Evolutionary conservation across 1,140 invertebrate species (phyloP).

Genomic region (Latrodectus geometricus): DNA sequence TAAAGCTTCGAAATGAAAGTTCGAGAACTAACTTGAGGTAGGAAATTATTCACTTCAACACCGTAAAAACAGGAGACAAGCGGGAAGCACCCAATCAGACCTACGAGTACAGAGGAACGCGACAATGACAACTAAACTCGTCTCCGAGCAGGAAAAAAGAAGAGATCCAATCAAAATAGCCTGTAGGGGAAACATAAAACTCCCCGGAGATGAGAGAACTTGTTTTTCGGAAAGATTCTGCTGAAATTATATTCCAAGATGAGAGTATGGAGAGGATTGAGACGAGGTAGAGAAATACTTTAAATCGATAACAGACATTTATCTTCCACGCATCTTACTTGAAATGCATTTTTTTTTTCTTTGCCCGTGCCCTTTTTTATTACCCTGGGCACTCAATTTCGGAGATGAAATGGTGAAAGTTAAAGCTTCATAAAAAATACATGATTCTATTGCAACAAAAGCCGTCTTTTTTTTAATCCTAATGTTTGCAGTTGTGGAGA

Average conservation of each 20-base stretch:
- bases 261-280: not conserved
- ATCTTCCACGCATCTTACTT: not conserved
- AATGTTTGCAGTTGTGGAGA: too few species aligned
- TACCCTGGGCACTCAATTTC: not conserved
- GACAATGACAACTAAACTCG: not conserved
- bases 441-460: too few species aligned
- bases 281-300: slow-evolving; percentile 2
- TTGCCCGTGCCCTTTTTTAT: not conserved
- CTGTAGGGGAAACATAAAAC: slow-evolving; percentile 2
- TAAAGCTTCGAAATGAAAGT: not conserved
- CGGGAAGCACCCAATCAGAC: not conserved
- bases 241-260: slow-evolving; percentile 15
- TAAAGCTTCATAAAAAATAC: not conserved
- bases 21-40: not conserved
- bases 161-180: not conserved
- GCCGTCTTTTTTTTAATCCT: too few species aligned
- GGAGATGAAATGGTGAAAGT: not conserved
- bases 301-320: slow-evolving; percentile 19
- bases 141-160: not conserved
- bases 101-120: not conserved
- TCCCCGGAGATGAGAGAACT: slow-evolving; percentile 9
- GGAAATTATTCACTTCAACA: not conserved
- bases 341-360: not conserved
- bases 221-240: slow-evolving; percentile 11
- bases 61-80: not conserved